Base-by-base conservation (phyloP, 2,888 invertebrate species). In the Hydrotaea diabolus region DNA sequence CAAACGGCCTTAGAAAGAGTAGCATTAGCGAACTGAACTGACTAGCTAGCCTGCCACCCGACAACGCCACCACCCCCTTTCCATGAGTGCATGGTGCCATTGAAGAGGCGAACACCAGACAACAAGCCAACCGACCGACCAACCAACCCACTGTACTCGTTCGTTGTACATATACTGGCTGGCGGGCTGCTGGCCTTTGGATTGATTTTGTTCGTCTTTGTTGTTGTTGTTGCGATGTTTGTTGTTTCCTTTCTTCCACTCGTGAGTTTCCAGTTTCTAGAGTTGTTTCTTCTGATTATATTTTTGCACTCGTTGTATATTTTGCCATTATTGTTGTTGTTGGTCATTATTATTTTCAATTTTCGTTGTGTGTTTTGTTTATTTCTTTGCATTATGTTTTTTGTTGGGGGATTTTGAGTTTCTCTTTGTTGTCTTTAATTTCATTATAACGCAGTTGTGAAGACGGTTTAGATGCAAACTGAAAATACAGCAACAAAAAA, bases 201-300 rank as follows among this genome's bases (percentile, higher is more conserved):
- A 78, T 78, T 77, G 13, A 46, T 59, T 59, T 11, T 66, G 11
- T 13, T 66, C 39, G 43, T 46, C 69, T 69, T 75, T 55, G 71
- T 71, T 62, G 71, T 77, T 53, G 69, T 31, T 72, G 55, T 78
- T 26, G 57, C 77, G 55, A 43, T 73, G 49, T 49, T 59, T 71
- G 21, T 74, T 46, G 36, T 80, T 83, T 81, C 76, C 64, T 80
- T 83, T 78, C 59, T 83, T 80, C 76, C 31, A 69, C 75, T 75
- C 77, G 80, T 83, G 86, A 82, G 81, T 81, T 86, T 84, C 84
- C 83, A 82, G 80, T 84, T 87, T 86, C 66, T 79, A 77, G 59
- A 78, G 77, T 84, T 77, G 49, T 77, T 76, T 55, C 26, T 74
- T 83, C 31, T 53, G 62, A 36, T 39, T 26, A 64, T 49, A 66